A percentile compares a stretch with the other conserved stretches of the same genome.
Evolutionary conservation across 2,888 invertebrate genomes (phyloP).

Genomic region (Carterocephalus palaemon): DNA sequence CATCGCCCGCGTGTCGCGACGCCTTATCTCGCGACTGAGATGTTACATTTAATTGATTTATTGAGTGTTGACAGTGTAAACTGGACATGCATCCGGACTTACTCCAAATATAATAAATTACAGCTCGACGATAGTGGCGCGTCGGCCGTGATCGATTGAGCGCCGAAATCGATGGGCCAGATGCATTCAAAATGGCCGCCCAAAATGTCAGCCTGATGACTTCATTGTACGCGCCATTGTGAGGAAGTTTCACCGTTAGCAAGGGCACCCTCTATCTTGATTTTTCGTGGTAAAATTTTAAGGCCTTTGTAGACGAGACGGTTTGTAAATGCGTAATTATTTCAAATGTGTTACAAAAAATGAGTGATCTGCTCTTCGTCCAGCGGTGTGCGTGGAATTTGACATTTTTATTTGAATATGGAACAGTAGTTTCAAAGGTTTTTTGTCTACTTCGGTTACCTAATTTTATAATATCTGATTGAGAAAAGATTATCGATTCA

Average conservation of each 20-base stretch:
- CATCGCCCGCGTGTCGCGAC: too few relatives aligned
- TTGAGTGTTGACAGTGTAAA: slow-evolving; percentile 67
- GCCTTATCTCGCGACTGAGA: slow-evolving; percentile 50
- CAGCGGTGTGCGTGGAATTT: background rate
- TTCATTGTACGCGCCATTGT: slow-evolving; percentile 51
- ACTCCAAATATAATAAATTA: slow-evolving; percentile 70
- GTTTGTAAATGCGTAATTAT: slow-evolving; percentile 5
- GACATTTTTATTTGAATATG: slow-evolving; percentile 1
- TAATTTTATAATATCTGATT: too few relatives aligned
- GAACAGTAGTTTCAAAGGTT: too few relatives aligned
- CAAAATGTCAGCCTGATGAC: slow-evolving; percentile 43
- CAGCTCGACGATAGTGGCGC: slow-evolving; percentile 49
- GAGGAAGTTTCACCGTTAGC: slow-evolving; percentile 31
- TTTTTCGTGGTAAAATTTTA: slow-evolving; percentile 21
- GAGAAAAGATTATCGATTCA: too few relatives aligned
- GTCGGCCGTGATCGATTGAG: slow-evolving; percentile 55
- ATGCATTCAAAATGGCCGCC: slow-evolving; percentile 55
- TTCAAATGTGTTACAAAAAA: slow-evolving; percentile 1
- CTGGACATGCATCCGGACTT: slow-evolving; percentile 56
- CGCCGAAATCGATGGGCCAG: slow-evolving; percentile 50
- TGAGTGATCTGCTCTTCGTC: slow-evolving; percentile 8
- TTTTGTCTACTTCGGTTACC: too few relatives aligned
- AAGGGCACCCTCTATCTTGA: slow-evolving; percentile 27
- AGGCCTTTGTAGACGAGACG: slow-evolving; percentile 4
- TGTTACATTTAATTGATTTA: slow-evolving; percentile 72